phyloP scores from a whole-genome alignment of 2,888 invertebrate genomes.

The Andricus curvator region DNA sequence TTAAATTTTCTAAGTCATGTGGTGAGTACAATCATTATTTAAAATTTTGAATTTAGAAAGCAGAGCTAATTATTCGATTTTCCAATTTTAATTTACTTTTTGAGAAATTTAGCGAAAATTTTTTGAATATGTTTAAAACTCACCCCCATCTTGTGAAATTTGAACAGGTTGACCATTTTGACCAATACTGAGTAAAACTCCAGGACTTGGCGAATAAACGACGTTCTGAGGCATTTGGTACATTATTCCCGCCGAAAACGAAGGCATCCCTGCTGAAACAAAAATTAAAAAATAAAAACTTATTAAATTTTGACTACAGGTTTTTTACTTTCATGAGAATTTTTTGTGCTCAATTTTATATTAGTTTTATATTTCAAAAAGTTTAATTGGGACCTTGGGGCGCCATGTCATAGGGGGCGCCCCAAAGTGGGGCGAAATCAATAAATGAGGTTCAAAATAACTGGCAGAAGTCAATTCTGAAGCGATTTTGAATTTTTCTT shows the following conservation, averaged over 20 bases:
- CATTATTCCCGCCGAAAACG: slow-evolving; percentile 72
- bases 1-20: too few species aligned
- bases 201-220: slow-evolving; percentile 74
- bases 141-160: slow-evolving; percentile 74
- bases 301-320: background rate
- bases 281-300: slow-evolving; percentile 8
- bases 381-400: too few species aligned
- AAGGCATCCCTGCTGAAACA: slow-evolving; percentile 55
- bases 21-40: too few species aligned
- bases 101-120: background rate
- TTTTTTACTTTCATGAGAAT: too few species aligned
- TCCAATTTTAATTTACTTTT: background rate
- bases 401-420: too few species aligned
- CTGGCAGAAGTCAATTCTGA: too few species aligned
- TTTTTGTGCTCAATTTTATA: background rate
- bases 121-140: slow-evolving; percentile 32
- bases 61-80: background rate
- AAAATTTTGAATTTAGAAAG: too few species aligned
- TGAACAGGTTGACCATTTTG: slow-evolving; percentile 75
- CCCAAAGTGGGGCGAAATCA: too few species aligned
- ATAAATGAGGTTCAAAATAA: too few species aligned
- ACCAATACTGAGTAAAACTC: slow-evolving; percentile 73
- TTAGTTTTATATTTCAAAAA: too few species aligned
- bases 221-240: slow-evolving; percentile 76
- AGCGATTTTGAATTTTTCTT: too few species aligned